Percentiles rank a stretch among this genome's conserved stretches.
Conservation (phyloP, 2,888 invertebrate genomes). For the Trichopria drosophilae region DNA sequence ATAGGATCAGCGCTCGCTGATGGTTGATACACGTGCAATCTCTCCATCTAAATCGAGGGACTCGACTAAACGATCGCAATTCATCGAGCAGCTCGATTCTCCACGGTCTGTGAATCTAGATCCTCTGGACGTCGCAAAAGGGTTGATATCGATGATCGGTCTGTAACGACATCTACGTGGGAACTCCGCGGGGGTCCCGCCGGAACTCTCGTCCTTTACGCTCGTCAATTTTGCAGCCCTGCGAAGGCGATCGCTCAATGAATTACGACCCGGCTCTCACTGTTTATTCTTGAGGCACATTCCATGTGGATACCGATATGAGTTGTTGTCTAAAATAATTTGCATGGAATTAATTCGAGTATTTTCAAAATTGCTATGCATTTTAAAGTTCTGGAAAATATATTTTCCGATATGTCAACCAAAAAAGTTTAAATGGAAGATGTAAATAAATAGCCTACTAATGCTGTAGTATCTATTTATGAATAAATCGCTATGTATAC, state of each 20-base stretch:
- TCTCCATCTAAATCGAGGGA: slow-evolving; percentile 55
- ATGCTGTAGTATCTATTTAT: slow-evolving; percentile 24
- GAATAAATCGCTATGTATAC: slow-evolving; percentile 19
- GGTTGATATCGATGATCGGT: slow-evolving; percentile 19
- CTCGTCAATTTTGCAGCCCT: slow-evolving; percentile 29
- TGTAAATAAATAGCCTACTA: slow-evolving; percentile 31
- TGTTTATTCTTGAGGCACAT: too few relatives aligned
- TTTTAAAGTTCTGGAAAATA: too few relatives aligned
- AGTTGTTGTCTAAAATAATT: too few relatives aligned
- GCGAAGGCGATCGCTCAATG: too few relatives aligned
- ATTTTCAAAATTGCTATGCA: too few relatives aligned
- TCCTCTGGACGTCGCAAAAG: slow-evolving; percentile 10
- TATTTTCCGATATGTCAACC: too few relatives aligned
- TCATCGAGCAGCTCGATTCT: slow-evolving; percentile 8
- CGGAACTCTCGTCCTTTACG: slow-evolving; percentile 44
- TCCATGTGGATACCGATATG: too few relatives aligned
- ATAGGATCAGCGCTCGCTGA: background rate
- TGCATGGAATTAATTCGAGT: too few relatives aligned
- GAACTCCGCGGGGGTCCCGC: slow-evolving; percentile 50
- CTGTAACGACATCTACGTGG: slow-evolving; percentile 47
- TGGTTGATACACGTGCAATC: slow-evolving; percentile 43
- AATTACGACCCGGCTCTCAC: too few relatives aligned
- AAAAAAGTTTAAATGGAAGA: slow-evolving; percentile 29
- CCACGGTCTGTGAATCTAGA: slow-evolving; percentile 12
- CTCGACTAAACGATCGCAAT: slow-evolving; percentile 44